Base-by-base conservation (phyloP, 2,888 invertebrate species). In the Limnephilus marmoratus region DNA sequence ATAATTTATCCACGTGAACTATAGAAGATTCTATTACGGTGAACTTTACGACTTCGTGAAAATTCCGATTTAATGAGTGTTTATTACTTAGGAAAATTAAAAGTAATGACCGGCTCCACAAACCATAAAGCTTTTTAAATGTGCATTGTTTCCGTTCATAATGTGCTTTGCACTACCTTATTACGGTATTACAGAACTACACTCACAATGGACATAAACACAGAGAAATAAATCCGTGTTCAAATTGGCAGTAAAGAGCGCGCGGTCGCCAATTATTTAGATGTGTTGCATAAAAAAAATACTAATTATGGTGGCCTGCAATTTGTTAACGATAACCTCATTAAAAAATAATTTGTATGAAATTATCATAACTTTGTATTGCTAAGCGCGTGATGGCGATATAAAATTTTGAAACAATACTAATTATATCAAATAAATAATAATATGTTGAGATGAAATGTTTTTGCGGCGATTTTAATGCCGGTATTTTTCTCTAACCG, bases 291-390 rank as follows among this genome's bases (percentile, higher is more conserved):
- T 53, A 53, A 53, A 53, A 49, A 68, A 68, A 68, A n/a, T 68
- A n/a, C 68, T 68, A 68, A 68, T 68, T 68, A 68, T 68, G 68
- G 68, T n/a, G 68, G n/a, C 68, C 68, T 68, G 68, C n/a, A 68
- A 68, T 68, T 68, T 68, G n/a, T 68, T 68, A 68, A 68, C 11
- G 68, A 68, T n/a, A 68, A 68, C 68, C 68, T 68, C 68, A 68
- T 24, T 24, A 68, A 68, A 68, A 68, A 68, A 24, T 68, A 24
- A n/a, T 68, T 24, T n/a, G 24, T 68, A n/a, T 24, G 24, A 68
- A 68, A 68, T 68, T 24, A 68, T 24, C 24, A 9, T 68, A n/a
- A 68, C 68, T n/a, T 68, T 24, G 18, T 18, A 68, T 4, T 18
- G 15, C 49, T 53, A 5, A 68, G 24, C 68, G 24, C 68, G 24